Conservation (phyloP, 64 coral and sea anemone genomes). For the Orbicella faveolata region DNA sequence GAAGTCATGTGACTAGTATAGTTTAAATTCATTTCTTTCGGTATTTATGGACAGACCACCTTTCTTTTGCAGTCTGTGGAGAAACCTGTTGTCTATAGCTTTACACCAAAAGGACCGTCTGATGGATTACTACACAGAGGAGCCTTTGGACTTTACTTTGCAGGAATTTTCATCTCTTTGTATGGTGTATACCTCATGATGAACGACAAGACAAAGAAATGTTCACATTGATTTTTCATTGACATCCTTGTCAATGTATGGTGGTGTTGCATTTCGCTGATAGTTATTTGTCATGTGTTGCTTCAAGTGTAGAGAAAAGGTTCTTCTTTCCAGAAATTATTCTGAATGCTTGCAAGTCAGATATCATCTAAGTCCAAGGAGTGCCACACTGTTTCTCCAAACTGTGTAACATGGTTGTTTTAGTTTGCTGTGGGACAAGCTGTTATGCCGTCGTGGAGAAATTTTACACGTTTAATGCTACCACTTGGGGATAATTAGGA, state of each 20-base stretch:
- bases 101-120: neutral
- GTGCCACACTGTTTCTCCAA: too few species aligned
- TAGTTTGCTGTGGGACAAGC: too few species aligned
- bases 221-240: neutral
- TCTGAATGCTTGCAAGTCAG: neutral
- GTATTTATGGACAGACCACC: too few species aligned
- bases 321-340: neutral
- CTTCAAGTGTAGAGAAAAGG: neutral
- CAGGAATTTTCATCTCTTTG: conserved; percentile 15
- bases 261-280: neutral
- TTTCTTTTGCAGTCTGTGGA: conserved; percentile 16
- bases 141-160: conserved; percentile 35
- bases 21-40: too few species aligned
- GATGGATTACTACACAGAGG: conserved; percentile 13
- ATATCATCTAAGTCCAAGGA: neutral
- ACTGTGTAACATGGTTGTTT: too few species aligned
- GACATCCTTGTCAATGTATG: neutral
- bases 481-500: too few species aligned
- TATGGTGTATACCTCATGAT: conserved; percentile 42
- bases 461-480: too few species aligned
- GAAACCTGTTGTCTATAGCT: neutral
- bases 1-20: too few species aligned
- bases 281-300: neutral
- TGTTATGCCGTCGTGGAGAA: too few species aligned
- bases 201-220: conserved; percentile 9